These are phyloP conservation scores for Eriocheir sinensis DNA, from an alignment of 1,140 invertebrate species.

Conservation along the genomic window DNA sequence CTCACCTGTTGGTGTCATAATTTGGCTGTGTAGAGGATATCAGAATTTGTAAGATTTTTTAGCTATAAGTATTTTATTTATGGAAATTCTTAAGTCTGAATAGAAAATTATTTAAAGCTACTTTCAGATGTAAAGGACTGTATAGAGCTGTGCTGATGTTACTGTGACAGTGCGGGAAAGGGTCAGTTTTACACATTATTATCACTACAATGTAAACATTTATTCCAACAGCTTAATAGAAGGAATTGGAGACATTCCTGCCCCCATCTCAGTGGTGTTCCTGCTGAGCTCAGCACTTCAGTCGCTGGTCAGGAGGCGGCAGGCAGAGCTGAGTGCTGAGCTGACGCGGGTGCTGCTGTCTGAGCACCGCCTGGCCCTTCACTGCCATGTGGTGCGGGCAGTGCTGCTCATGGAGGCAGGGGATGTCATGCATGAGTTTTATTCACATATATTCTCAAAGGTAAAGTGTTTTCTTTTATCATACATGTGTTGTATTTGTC, in stretches of 20 bases:
- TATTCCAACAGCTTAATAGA: conserved; percentile 59
- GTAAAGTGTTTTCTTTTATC: conserved; percentile 43
- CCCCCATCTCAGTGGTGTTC: conserved; percentile 50
- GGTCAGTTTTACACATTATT: no score
- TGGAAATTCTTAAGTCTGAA: no score
- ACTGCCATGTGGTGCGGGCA: conserved; percentile 62
- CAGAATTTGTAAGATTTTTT: no score
- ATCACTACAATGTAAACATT: no score
- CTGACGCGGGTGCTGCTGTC: conserved; percentile 43
- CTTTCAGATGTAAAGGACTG: no score
- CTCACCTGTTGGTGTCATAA: no score
- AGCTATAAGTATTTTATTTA: no score
- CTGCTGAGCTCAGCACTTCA: conserved; percentile 48
- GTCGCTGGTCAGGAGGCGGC: conserved; percentile 41
- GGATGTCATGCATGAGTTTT: conserved; percentile 73
- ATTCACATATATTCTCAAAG: conserved; percentile 60
- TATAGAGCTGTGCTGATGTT: no score
- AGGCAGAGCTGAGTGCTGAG: conserved; percentile 49
- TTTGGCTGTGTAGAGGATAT: no score
- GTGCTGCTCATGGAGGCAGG: conserved; percentile 67
- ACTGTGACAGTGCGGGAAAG: no score
- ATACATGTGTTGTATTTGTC: not conserved
- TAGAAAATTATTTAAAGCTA: no score
- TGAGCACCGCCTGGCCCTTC: conserved; percentile 45
- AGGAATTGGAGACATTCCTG: conserved; percentile 36